Percentiles rank a stretch among this genome's conserved stretches.
Conservation (phyloP, 2,888 invertebrate genomes). For the Disparrhopalites patrizii region DNA sequence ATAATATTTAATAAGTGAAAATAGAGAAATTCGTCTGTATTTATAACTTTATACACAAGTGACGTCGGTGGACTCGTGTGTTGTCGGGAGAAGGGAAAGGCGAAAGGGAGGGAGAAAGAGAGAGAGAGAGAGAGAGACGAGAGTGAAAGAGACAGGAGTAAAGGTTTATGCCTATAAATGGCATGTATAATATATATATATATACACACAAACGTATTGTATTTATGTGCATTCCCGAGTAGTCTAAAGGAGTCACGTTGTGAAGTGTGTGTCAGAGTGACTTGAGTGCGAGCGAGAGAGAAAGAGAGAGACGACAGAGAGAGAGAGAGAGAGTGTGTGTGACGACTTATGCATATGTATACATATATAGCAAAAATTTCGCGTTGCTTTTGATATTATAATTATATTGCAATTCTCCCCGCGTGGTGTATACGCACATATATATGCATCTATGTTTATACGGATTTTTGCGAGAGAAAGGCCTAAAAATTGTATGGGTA, state of each 20-base stretch:
- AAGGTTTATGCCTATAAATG: too few species aligned
- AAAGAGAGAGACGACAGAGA: too few species aligned
- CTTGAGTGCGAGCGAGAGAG: too few species aligned
- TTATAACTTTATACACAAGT: conserved; percentile 14
- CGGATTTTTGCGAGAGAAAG: neutral
- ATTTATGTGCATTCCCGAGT: too few species aligned
- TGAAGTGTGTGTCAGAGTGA: neutral
- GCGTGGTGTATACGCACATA: neutral
- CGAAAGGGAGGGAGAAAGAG: too few species aligned
- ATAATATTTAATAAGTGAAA: conserved; percentile 26
- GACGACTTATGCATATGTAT: too few species aligned
- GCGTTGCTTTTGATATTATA: too few species aligned
- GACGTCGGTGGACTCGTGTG: neutral
- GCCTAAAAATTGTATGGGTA: neutral
- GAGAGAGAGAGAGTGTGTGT: too few species aligned
- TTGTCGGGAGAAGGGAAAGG: neutral
- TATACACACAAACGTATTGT: too few species aligned
- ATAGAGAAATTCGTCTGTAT: conserved; percentile 25
- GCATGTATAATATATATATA: too few species aligned
- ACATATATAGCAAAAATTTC: neutral
- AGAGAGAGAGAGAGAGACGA: too few species aligned
- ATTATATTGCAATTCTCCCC: neutral
- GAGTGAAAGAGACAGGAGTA: too few species aligned
- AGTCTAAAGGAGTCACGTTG: neutral
- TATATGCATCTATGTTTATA: neutral